phyloP scores from a whole-genome alignment of 2,797 vertebrate species.

The Pyrocephalus nanus region DNA sequence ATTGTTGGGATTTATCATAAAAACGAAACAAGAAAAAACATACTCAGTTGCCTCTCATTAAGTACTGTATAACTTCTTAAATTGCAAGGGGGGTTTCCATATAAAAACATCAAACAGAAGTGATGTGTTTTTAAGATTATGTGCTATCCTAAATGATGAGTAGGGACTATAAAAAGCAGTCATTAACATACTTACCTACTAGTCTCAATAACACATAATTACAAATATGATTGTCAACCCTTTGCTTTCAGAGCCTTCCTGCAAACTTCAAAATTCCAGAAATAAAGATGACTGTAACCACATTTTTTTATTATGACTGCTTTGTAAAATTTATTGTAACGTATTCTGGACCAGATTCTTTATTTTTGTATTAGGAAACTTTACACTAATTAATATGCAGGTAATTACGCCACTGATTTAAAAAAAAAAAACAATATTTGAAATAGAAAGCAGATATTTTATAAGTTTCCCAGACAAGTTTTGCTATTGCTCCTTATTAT shows the following conservation, averaged over 20 bases:
- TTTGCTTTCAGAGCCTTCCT: neutral
- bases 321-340: neutral
- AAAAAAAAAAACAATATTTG: neutral
- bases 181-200: neutral
- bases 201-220: neutral
- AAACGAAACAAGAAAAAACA: neutral
- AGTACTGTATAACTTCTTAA: neutral
- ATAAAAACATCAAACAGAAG: neutral
- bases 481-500: neutral
- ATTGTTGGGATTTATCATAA: neutral
- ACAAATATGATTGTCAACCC: neutral
- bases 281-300: neutral
- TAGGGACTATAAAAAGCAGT: neutral
- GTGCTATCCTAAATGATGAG: neutral
- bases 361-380: neutral
- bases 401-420: neutral
- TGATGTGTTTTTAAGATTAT: neutral
- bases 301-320: neutral
- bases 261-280: neutral
- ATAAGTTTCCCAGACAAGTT: neutral
- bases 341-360: neutral
- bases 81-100: fast-evolving
- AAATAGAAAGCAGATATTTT: neutral
- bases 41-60: neutral
- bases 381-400: neutral